These are phyloP conservation scores for Okamejei kenojei DNA, from an alignment of 2,797 vertebrate species.

Conservation along the genomic window DNA sequence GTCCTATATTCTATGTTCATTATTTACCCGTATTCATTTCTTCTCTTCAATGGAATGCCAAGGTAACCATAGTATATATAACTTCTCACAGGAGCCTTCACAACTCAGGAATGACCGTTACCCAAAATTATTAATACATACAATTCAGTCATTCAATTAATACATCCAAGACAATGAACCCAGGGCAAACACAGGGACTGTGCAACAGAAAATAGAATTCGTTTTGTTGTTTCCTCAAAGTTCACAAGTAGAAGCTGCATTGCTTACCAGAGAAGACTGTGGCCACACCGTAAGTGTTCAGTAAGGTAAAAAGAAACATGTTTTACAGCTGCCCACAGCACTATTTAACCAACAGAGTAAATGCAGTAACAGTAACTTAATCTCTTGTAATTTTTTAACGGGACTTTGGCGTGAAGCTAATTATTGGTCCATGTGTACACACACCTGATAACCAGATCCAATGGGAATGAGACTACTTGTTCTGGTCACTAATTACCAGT, in stretches of 20 bases:
- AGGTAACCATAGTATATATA: not conserved
- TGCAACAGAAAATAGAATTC: not conserved
- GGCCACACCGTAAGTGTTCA: not conserved
- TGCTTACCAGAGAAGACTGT: not conserved
- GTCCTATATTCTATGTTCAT: too few relatives aligned
- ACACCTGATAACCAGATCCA: not conserved
- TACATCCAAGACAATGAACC: not conserved
- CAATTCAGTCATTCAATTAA: not conserved
- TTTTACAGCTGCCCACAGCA: not conserved
- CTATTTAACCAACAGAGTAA: not conserved
- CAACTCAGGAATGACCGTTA: not conserved
- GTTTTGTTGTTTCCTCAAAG: not conserved
- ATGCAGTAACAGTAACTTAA: not conserved
- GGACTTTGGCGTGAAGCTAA: not conserved
- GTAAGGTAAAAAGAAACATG: slow-evolving; percentile 3
- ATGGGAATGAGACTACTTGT: not conserved
- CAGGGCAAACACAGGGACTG: not conserved
- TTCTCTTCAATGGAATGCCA: too few relatives aligned
- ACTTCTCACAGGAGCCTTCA: not conserved
- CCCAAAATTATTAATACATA: not conserved
- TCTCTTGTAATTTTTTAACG: not conserved
- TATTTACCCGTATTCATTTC: too few relatives aligned
- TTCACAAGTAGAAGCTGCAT: not conserved
- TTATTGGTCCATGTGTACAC: not conserved
- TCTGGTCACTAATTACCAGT: not conserved